phyloP scores from a whole-genome alignment of 1,140 invertebrate genomes.

The Micrasema longulum region DNA sequence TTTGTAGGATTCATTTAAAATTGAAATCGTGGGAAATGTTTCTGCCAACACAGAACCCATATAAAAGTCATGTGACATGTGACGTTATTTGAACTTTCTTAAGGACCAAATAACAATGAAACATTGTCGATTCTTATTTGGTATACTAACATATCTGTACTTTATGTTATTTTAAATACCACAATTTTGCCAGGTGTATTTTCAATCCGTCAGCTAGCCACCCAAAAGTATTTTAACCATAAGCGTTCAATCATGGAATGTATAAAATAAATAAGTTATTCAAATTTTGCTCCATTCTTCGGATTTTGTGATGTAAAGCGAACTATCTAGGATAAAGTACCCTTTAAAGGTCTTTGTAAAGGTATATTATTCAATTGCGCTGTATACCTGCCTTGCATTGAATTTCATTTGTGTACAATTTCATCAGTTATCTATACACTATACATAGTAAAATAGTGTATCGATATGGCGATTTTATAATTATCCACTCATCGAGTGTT shows the following conservation, averaged over 20 bases:
- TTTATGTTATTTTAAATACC: no score
- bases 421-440: no score
- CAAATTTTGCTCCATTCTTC: conserved; percentile 8
- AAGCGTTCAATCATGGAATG: conserved; percentile 13
- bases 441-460: no score
- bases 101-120: neutral
- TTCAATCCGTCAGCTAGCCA: no score
- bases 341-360: neutral
- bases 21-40: conserved; percentile 10
- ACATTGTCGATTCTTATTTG: no score
- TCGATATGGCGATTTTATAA: no score
- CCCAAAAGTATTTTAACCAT: no score
- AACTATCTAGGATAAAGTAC: conserved; percentile 10
- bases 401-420: neutral
- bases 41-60: neutral
- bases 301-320: neutral
- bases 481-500: no score
- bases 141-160: no score
- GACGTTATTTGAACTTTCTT: neutral
- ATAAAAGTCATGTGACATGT: conserved; percentile 1
- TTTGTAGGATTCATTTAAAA: no score
- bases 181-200: no score
- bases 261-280: conserved; percentile 21
- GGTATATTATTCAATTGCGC: neutral
- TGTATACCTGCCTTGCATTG: neutral